phyloP scores from a whole-genome alignment of 2,888 invertebrate genomes.

The Candidula unifasciata region DNA sequence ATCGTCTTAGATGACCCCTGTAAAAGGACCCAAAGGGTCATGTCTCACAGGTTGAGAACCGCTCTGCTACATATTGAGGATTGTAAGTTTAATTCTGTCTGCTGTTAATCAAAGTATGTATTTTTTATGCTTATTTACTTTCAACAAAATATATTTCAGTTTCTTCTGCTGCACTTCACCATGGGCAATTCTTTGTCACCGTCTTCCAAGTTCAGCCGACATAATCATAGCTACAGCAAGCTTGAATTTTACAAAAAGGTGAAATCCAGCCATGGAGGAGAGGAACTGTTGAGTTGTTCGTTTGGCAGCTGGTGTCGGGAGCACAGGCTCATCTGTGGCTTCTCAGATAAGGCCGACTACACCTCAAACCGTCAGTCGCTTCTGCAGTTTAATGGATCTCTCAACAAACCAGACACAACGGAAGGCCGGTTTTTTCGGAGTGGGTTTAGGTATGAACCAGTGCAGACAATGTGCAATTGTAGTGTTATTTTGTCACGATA shows the following conservation, averaged over 20 bases:
- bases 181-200: conserved; percentile 37
- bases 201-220: conserved; percentile 21
- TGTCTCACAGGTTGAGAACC: too few relatives aligned
- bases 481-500: not conserved
- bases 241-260: conserved; percentile 53
- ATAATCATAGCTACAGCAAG: conserved; percentile 12
- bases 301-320: conserved; percentile 62
- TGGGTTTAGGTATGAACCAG: conserved; percentile 34
- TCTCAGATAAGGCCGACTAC: conserved; percentile 62
- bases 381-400: conserved; percentile 58
- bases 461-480: too few relatives aligned
- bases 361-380: conserved; percentile 46
- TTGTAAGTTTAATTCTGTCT: too few relatives aligned
- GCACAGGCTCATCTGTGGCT: conserved; percentile 58
- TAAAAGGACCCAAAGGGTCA: too few relatives aligned
- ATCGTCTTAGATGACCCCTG: too few relatives aligned
- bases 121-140: not conserved
- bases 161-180: not conserved
- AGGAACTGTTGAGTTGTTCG: conserved; percentile 58
- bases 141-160: not conserved
- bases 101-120: too few relatives aligned
- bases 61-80: too few relatives aligned
- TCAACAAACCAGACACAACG: conserved; percentile 64
- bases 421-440: conserved; percentile 57
- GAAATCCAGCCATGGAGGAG: conserved; percentile 50